Conservation (phyloP, 2,797 vertebrate species). For the Mastacembelus armatus region DNA sequence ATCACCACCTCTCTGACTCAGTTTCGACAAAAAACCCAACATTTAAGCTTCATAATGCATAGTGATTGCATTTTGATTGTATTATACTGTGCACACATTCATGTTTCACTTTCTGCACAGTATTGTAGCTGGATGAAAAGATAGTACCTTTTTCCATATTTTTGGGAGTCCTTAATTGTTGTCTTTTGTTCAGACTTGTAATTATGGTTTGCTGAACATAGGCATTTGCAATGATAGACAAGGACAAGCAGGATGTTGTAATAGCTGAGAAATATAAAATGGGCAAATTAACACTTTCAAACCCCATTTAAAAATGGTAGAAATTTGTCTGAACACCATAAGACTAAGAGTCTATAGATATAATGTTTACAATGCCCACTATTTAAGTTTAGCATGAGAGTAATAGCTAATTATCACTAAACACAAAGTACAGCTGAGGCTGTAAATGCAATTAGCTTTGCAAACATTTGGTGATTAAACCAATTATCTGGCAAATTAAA, state of each 20-base stretch:
- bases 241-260: neutral
- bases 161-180: neutral
- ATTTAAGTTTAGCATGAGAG: no score
- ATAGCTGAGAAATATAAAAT: neutral
- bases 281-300: neutral
- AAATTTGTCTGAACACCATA: no score
- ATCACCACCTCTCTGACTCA: slow-evolving; percentile 4
- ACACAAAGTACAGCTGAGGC: no score
- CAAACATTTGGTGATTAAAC: no score
- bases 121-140: neutral
- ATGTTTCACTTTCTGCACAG: neutral
- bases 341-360: no score
- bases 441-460: no score
- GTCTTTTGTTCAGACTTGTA: neutral
- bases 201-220: slow-evolving; percentile 9
- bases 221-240: neutral
- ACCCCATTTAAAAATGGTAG: neutral
- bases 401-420: no score
- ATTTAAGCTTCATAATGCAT: slow-evolving; percentile 9
- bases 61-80: neutral
- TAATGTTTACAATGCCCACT: neutral
- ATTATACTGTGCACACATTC: neutral
- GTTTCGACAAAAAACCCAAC: neutral
- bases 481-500: no score
- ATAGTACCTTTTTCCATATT: neutral